Percentiles rank a stretch among this genome's conserved stretches.
Conservation (phyloP, 2,888 invertebrate genomes). For the Parthenolecanium corni region DNA sequence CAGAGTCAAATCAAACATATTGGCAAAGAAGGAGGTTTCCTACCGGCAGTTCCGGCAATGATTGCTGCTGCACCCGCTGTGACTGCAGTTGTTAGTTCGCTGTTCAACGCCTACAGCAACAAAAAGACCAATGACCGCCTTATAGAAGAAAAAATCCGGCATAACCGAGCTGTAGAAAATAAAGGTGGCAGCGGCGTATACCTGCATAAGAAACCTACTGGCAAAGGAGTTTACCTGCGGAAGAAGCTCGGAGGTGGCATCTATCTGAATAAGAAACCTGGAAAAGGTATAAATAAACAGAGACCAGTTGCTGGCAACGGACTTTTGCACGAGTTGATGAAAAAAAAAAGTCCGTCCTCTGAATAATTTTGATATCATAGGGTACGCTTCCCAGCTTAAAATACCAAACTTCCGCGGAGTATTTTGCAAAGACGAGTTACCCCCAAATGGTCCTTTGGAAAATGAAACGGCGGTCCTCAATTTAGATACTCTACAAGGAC, state of each 20-base stretch:
- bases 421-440: neutral
- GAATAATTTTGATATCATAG: conserved; percentile 4
- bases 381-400: neutral
- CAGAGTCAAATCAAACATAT: neutral
- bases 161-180: neutral
- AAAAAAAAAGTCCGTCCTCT: conserved; percentile 12
- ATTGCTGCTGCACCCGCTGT: neutral
- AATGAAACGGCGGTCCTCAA: neutral
- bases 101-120: neutral
- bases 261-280: neutral
- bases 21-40: neutral
- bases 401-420: conserved; percentile 8
- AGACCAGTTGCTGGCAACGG: neutral
- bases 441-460: neutral
- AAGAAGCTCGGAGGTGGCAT: neutral
- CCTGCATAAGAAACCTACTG: conserved; percentile 1
- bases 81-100: neutral
- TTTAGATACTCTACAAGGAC: neutral
- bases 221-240: neutral
- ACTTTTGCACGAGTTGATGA: neutral
- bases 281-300: no score
- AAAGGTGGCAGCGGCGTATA: neutral
- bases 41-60: neutral
- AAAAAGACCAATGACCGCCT: neutral
- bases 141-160: neutral